Evolutionary conservation across 2,888 invertebrate species (phyloP).

Genomic region (Odontomyia ornata): DNA sequence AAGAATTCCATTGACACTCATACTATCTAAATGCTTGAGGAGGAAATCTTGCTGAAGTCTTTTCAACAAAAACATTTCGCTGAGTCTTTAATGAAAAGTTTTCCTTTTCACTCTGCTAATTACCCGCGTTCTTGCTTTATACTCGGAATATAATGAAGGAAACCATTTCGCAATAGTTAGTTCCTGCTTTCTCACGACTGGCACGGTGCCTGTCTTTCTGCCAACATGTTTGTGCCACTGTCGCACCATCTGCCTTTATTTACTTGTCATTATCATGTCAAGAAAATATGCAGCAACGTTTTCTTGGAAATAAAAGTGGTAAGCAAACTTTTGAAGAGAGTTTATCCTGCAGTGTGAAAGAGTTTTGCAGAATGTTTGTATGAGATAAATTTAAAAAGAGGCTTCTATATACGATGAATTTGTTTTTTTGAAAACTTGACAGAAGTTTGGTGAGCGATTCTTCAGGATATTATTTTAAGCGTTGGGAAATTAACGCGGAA

Average conservation of each 20-base stretch:
- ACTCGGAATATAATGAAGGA: constrained; percentile 23
- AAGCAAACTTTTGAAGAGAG: constrained; percentile 30
- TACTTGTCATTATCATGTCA: constrained; percentile 43
- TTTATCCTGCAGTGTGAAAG: constrained; percentile 27
- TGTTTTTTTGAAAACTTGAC: constrained; percentile 17
- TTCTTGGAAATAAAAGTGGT: constrained; percentile 29
- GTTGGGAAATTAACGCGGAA: background rate
- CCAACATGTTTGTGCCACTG: constrained; percentile 4
- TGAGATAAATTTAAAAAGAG: background rate
- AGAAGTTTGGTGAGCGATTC: background rate
- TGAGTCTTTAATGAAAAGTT: constrained; percentile 33
- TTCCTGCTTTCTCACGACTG: constrained; percentile 20
- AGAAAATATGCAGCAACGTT: constrained; percentile 27
- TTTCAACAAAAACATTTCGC: background rate
- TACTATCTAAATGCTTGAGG: background rate
- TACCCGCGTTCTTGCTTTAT: constrained; percentile 39
- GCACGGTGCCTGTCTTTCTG: background rate
- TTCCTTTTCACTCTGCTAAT: constrained; percentile 30
- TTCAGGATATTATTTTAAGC: background rate
- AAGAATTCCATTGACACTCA: background rate
- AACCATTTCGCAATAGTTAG: constrained; percentile 30
- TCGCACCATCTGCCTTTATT: constrained; percentile 41
- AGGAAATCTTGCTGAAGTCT: background rate
- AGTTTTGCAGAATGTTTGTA: background rate
- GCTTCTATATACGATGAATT: background rate